Evolutionary conservation across 2,797 vertebrate genomes (phyloP).

Genomic region (Craterocephalus amniculus): DNA sequence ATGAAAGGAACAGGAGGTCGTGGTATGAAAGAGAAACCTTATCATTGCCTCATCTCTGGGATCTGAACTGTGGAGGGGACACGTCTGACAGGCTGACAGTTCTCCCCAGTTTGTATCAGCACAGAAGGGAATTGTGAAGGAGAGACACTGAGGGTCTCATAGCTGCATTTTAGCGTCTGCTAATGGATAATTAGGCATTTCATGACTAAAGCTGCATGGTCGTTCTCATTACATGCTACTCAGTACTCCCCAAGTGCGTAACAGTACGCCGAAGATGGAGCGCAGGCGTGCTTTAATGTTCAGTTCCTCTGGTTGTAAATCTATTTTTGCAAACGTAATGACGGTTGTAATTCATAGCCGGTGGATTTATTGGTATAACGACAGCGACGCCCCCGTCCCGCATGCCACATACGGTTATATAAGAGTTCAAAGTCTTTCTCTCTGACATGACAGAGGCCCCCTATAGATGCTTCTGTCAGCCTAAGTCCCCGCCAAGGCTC

Average conservation of each 20-base stretch:
- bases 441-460: constrained; percentile 48
- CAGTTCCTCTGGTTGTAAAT: constrained; percentile 14
- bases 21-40: constrained; percentile 41
- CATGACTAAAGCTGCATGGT: constrained; percentile 60
- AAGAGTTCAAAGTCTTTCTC: constrained; percentile 41
- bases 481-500: constrained; percentile 62
- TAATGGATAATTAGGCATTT: constrained; percentile 76
- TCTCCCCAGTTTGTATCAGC: constrained; percentile 44
- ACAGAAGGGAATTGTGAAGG: constrained; percentile 51
- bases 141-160: constrained; percentile 56
- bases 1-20: constrained; percentile 68
- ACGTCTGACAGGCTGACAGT: constrained; percentile 59
- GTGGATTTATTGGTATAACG: constrained; percentile 44
- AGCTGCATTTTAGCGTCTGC: constrained; percentile 60
- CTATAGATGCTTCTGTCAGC: constrained; percentile 65
- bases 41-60: constrained; percentile 42
- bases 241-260: constrained; percentile 60
- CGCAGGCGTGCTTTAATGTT: constrained; percentile 22
- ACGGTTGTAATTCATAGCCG: constrained; percentile 26
- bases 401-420: constrained; percentile 29
- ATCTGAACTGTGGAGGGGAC: constrained; percentile 44
- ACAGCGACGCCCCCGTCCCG: constrained; percentile 26
- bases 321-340: constrained; percentile 13
- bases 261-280: constrained; percentile 35
- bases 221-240: constrained; percentile 70